These are phyloP conservation scores for Coranthus polyacanthus DNA, from an alignment of 2,797 vertebrate genomes.

Conservation along the genomic window DNA sequence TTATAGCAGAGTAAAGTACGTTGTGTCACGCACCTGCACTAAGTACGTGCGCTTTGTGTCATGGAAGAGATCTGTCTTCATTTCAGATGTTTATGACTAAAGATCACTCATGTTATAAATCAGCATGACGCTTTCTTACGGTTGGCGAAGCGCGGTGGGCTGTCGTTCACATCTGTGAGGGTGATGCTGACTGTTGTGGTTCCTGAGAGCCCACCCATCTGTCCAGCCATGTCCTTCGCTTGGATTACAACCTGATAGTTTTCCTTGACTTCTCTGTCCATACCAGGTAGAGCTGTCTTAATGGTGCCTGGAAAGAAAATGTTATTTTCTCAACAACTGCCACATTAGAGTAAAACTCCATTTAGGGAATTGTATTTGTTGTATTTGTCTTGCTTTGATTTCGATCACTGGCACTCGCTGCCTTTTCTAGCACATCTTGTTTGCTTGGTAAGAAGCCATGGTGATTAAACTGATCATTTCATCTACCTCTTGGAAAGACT, in stretches of 20 bases:
- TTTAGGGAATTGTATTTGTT: slow-evolving; percentile 19
- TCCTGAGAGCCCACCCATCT: slow-evolving; percentile 96
- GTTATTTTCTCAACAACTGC: neutral
- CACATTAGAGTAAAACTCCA: slow-evolving; percentile 21
- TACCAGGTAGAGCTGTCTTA: slow-evolving; percentile 95
- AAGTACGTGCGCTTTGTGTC: neutral
- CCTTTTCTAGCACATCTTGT: slow-evolving; percentile 1
- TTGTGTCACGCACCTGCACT: neutral
- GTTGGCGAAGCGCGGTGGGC: slow-evolving; percentile 95
- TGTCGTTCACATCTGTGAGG: slow-evolving; percentile 95
- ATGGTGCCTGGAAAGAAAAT: slow-evolving; percentile 87
- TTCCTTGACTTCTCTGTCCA: slow-evolving; percentile 96
- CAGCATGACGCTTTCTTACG: slow-evolving; percentile 82
- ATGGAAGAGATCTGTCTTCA: neutral
- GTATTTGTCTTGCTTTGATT: slow-evolving; percentile 33
- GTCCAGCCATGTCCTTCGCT: slow-evolving; percentile 98
- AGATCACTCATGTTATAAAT: neutral
- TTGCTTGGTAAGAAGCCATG: slow-evolving; percentile 6
- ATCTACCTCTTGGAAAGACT: neutral
- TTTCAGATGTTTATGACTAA: neutral
- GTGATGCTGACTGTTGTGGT: slow-evolving; percentile 96
- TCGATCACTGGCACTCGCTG: slow-evolving; percentile 26
- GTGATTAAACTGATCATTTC: slow-evolving; percentile 22
- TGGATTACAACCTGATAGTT: slow-evolving; percentile 98
- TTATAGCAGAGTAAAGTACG: neutral